These are phyloP conservation scores for Xanthostigma xanthostigma DNA, from an alignment of 2,888 invertebrate genomes.

Conservation along the genomic window DNA sequence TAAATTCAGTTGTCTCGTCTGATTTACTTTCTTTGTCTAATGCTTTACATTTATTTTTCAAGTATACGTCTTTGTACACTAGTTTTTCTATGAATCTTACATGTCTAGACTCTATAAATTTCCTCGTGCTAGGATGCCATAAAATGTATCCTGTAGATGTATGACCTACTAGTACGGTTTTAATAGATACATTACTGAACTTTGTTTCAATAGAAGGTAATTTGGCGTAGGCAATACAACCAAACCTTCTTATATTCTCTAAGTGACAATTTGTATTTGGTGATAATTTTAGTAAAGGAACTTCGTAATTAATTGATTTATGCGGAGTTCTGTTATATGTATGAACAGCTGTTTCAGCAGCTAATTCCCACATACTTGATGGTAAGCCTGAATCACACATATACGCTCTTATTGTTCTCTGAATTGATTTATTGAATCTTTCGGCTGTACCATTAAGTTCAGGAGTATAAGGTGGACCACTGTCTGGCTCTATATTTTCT, in stretches of 20 bases:
- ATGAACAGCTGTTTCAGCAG: constrained; percentile 10
- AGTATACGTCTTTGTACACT: constrained; percentile 13
- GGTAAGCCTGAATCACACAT: constrained; percentile 11
- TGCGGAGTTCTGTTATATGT: constrained; percentile 13
- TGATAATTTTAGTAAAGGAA: constrained; percentile 9
- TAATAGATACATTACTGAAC: constrained; percentile 10
- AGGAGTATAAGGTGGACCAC: constrained; percentile 8
- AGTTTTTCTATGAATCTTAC: constrained; percentile 14
- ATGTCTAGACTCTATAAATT: constrained; percentile 13
- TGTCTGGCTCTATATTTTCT: constrained; percentile 5
- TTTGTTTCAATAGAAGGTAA: constrained; percentile 10
- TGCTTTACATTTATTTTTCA: too few species aligned
- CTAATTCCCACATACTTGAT: constrained; percentile 14
- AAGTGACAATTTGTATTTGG: constrained; percentile 8
- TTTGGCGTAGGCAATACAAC: constrained; percentile 11
- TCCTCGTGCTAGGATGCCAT: constrained; percentile 11
- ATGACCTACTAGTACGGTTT: constrained; percentile 11
- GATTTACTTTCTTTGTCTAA: constrained; percentile 3
- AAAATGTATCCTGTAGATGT: constrained; percentile 11
- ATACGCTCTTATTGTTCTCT: constrained; percentile 8
- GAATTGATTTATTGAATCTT: constrained; percentile 11
- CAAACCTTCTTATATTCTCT: constrained; percentile 8
- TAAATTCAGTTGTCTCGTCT: constrained; percentile 2
- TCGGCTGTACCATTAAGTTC: constrained; percentile 12
- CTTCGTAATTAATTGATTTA: constrained; percentile 6